Evolutionary conservation across 2,113 vertebrate species (phyloP).

Genomic region (Alces alces): DNA sequence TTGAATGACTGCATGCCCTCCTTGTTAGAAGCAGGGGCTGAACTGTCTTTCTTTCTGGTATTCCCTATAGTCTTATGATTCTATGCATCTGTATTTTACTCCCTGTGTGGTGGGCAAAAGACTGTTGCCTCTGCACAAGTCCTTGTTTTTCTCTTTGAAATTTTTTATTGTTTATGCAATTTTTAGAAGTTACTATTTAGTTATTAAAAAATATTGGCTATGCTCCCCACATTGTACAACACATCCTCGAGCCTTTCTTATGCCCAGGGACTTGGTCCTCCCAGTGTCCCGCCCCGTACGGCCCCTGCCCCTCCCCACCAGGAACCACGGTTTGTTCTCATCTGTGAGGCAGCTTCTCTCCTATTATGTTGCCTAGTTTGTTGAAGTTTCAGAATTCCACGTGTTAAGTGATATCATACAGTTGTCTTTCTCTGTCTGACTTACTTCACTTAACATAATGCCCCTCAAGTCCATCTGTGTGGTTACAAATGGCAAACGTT

Average conservation of each 20-base stretch:
- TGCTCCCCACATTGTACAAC: not conserved
- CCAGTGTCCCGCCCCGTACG: fast-evolving
- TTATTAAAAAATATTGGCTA: not conserved
- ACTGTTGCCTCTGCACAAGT: not conserved
- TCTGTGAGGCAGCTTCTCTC: not conserved
- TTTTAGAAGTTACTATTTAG: not conserved
- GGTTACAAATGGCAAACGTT: not conserved
- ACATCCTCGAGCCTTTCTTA: not conserved
- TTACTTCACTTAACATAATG: not conserved
- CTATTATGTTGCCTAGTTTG: not conserved
- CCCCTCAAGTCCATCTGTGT: not conserved
- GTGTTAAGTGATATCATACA: not conserved
- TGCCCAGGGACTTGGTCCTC: not conserved
- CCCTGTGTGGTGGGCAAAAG: not conserved
- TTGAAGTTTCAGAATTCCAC: not conserved
- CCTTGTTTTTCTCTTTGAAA: not conserved
- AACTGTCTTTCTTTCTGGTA: not conserved
- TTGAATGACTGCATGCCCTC: not conserved
- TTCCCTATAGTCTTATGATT: not conserved
- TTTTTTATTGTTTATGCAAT: not conserved
- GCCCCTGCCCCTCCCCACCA: not conserved
- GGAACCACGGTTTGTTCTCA: too few species aligned
- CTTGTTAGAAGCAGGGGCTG: not conserved
- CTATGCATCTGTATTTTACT: not conserved
- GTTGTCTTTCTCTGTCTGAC: not conserved